Base-by-base conservation (phyloP, 2,797 vertebrate genomes). In the Pseudopleuronectes americanus region DNA sequence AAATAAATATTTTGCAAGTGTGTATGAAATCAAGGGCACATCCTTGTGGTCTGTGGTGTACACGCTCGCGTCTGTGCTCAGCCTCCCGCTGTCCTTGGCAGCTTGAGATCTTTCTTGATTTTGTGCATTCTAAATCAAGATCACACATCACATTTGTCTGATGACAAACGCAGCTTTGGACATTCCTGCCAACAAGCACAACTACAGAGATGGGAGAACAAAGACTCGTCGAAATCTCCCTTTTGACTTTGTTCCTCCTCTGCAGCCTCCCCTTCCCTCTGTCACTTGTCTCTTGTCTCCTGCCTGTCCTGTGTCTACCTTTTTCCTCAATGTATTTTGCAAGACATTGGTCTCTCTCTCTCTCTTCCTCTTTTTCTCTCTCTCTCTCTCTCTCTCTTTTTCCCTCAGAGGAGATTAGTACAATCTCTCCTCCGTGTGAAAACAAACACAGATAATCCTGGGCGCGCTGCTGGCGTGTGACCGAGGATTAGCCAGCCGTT, bases 371-470 rank as follows among this genome's bases (percentile, higher is more conserved):
- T 64, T 74, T 6, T 57, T 68, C n/a, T 67, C 53, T 80, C 6
- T 54, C 52, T 60, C 63, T 51, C 54, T 77, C 56, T 65, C 56
- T 67, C 76, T 53, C n/a, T 53, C 2, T 45, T 47, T 65, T 51
- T 64, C 84, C 83, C 90, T 91, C 74, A 61, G 84, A 91, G 89
- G 84, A 94, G 92, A 93, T 94, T 93, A 93, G 70, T 87, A 76
- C 90, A 92, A 93, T 93, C 93, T 94, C 91, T 89, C 84, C 84
- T 89, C 88, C 73, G 87, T 76, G 84, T 87, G 89, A 92, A 93
- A 91, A 94, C 92, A 94, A 93, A 94, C 92, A 92, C 88, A 89
- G 89, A 93, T 94, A 94, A 94, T 95, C 93, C 90, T 62, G 82
- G 77, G 80, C 79, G 77, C 76, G 79, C 87, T 89, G 90, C 88